Evolutionary conservation across 2,888 invertebrate species (phyloP).

Genomic region (Tipula unca): DNA sequence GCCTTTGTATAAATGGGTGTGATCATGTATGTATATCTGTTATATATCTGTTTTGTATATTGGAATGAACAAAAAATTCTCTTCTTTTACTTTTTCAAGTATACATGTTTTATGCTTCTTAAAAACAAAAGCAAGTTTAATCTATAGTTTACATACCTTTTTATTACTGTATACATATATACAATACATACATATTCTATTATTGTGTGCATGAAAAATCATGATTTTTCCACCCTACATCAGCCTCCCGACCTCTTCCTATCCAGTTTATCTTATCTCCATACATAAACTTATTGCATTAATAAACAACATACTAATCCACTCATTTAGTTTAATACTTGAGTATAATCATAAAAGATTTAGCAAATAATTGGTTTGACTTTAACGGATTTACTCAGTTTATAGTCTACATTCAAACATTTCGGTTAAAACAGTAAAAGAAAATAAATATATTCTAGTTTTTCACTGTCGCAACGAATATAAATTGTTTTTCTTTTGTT

Average conservation of each 20-base stretch:
- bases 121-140: not conserved
- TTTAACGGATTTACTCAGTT: not conserved
- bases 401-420: not conserved
- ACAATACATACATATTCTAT: not conserved
- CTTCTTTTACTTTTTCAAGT: not conserved
- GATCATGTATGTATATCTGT: not conserved
- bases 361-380: constrained; percentile 14
- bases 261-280: not conserved
- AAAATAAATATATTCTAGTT: not conserved
- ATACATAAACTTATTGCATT: not conserved
- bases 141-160: not conserved
- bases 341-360: not conserved
- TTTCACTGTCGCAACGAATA: not conserved
- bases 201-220: not conserved
- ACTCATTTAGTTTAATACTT: not conserved
- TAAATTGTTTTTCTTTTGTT: not conserved
- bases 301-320: not conserved
- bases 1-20: not conserved
- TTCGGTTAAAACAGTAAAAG: not conserved
- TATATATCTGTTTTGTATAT: not conserved
- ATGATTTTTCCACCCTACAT: not conserved
- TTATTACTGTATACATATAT: not conserved
- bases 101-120: not conserved
- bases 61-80: not conserved
- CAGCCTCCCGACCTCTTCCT: not conserved